Base-by-base conservation (phyloP, 2,888 invertebrate species). In the Temnothorax unifasciatus region DNA sequence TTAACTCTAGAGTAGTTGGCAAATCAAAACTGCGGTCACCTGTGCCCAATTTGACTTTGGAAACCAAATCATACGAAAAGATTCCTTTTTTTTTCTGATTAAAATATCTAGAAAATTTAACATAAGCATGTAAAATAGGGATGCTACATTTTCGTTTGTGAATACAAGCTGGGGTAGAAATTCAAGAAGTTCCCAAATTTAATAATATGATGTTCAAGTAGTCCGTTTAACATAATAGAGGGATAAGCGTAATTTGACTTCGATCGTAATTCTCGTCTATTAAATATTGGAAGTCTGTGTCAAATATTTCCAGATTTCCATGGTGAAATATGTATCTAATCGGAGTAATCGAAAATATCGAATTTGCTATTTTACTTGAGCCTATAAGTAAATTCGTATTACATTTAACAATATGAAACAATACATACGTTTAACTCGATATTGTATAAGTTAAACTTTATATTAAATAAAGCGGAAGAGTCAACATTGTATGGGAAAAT, bases 1-100 rank as follows among this genome's bases (percentile, higher is more conserved):
- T 81, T 85, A 83, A 87, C 47, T 57, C 18, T 85, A 84, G 77
- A 79, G 18, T 84, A 68, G 71, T 85, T 68, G 85, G 77, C 84
- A 84, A 85, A 84, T 84, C 66, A 84, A 85, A 85, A 68, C 68
- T n/a, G 38, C 61, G 47, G 57, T 71, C 66, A 73, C 52, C 54
- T 41, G 41, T 79, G 73, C 73, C 79, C 44, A 73, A 79, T 74
- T 73, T 25, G 44, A 79, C 54, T 59, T 38, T 66, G 38, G 41
- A 71, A 85, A 84, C 25, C 38, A 41, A 41, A 84, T 1, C 15
- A 50, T 25, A 18, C 13, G 21, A 66, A 44, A 44, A 47, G 25
- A 47, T 61, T 13, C 21, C 18, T 44, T 66, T 64, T 61, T n/a
- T n/a, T 71, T 34, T 75, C 64, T 34, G 44, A 73, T 52, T 52